phyloP scores from a whole-genome alignment of 2,113 vertebrate species.

The Picathartes gymnocephalus region DNA sequence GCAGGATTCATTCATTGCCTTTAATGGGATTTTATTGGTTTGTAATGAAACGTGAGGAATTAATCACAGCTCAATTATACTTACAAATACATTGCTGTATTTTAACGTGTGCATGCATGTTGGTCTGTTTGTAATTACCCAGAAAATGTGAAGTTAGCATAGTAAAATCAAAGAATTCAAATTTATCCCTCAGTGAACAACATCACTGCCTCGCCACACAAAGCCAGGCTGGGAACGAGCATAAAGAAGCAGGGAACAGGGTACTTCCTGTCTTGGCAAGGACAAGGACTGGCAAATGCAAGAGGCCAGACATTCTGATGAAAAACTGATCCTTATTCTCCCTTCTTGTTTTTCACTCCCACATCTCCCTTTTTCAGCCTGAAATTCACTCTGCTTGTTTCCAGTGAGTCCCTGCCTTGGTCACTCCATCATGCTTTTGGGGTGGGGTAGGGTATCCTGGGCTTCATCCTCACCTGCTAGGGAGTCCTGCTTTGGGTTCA shows the following conservation, averaged over 20 bases:
- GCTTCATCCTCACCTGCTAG: neutral
- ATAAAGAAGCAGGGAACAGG: neutral
- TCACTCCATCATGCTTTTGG: neutral
- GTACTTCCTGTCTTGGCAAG: neutral
- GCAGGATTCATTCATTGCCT: neutral
- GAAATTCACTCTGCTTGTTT: neutral
- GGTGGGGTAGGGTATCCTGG: too few relatives aligned
- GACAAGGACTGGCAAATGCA: neutral
- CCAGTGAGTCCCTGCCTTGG: neutral
- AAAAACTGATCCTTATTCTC: neutral
- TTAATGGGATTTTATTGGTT: neutral
- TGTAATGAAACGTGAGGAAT: constrained; percentile 14
- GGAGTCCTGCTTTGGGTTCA: neutral
- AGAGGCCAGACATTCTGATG: neutral
- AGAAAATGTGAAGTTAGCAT: neutral
- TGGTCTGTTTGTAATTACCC: neutral
- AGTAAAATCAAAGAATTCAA: neutral
- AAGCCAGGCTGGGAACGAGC: neutral
- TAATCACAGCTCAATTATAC: constrained; percentile 8
- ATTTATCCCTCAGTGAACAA: neutral
- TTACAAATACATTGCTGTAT: neutral
- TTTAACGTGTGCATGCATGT: neutral
- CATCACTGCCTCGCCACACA: fast-evolving
- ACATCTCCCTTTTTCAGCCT: neutral
- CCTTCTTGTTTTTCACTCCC: neutral